Conservation (phyloP, 2,888 invertebrate genomes). For the Himalopsyche tibetana region DNA sequence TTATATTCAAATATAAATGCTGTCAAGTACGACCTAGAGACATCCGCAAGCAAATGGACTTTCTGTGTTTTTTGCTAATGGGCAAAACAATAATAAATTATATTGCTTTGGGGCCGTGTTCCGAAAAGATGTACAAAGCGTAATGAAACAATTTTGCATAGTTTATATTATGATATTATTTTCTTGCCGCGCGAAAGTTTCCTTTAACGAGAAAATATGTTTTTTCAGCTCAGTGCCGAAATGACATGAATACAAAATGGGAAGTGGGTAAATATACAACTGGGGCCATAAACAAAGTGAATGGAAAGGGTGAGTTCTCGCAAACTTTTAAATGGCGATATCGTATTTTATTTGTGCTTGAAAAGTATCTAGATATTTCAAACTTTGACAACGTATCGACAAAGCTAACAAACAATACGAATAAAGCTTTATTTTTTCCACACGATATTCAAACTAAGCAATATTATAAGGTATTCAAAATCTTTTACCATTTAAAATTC, state of each 20-base stretch:
- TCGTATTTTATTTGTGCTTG: too few species aligned
- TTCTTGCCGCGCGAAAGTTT: conserved; percentile 3
- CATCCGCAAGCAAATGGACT: conserved; percentile 37
- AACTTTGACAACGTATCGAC: too few species aligned
- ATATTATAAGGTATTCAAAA: too few species aligned
- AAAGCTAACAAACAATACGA: too few species aligned
- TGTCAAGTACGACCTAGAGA: conserved; percentile 35
- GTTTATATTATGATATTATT: conserved; percentile 10
- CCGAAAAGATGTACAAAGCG: conserved; percentile 23
- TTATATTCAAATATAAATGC: conserved; percentile 28
- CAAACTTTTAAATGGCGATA: too few species aligned
- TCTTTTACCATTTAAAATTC: too few species aligned
- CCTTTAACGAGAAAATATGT: background rate
- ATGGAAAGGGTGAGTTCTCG: too few species aligned
- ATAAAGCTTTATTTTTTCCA: too few species aligned
- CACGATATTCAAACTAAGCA: too few species aligned
- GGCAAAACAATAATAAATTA: conserved; percentile 45
- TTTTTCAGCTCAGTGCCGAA: background rate
- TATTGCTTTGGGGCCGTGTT: conserved; percentile 22
- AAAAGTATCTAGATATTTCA: too few species aligned
- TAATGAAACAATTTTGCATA: conserved; percentile 36
- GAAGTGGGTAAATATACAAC: background rate
- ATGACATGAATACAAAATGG: background rate
- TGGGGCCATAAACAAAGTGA: too few species aligned
- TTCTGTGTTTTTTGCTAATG: conserved; percentile 48